These are phyloP conservation scores for Melanotus villosus DNA, from an alignment of 2,888 invertebrate species.

Conservation along the genomic window DNA sequence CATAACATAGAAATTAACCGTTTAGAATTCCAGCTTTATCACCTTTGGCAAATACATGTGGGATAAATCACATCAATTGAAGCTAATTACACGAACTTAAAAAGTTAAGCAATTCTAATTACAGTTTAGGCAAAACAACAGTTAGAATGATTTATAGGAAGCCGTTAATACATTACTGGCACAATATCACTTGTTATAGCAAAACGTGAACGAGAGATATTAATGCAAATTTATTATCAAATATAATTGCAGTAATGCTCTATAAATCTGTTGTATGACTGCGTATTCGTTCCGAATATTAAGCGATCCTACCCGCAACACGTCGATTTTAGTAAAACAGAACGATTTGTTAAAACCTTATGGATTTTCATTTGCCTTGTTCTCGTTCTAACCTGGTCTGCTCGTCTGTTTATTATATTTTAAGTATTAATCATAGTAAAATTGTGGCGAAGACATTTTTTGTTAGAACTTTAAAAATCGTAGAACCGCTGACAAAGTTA, in stretches of 20 bases:
- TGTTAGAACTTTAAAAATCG: too few species aligned
- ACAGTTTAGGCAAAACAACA: constrained; percentile 43
- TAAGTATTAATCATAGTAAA: too few species aligned
- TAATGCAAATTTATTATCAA: constrained; percentile 61
- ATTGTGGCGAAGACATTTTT: too few species aligned
- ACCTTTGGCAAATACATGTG: too few species aligned
- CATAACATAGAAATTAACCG: too few species aligned
- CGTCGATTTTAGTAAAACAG: constrained; percentile 13
- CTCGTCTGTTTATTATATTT: too few species aligned
- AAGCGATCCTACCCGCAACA: constrained; percentile 45
- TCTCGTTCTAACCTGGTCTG: too few species aligned
- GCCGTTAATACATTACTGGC: constrained; percentile 47
- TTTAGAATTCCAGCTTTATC: too few species aligned
- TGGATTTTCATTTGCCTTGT: background rate
- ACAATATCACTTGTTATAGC: constrained; percentile 48
- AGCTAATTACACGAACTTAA: constrained; percentile 18
- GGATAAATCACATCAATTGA: background rate
- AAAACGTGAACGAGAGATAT: constrained; percentile 58
- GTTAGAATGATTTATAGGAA: constrained; percentile 49
- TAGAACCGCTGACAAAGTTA: too few species aligned
- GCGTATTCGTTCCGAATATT: constrained; percentile 54
- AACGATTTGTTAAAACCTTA: background rate
- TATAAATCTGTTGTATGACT: constrained; percentile 54
- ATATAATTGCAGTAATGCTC: constrained; percentile 59
- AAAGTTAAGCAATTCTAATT: constrained; percentile 43